Conservation (phyloP, 2,888 invertebrate genomes). For the Cantharis rustica region DNA sequence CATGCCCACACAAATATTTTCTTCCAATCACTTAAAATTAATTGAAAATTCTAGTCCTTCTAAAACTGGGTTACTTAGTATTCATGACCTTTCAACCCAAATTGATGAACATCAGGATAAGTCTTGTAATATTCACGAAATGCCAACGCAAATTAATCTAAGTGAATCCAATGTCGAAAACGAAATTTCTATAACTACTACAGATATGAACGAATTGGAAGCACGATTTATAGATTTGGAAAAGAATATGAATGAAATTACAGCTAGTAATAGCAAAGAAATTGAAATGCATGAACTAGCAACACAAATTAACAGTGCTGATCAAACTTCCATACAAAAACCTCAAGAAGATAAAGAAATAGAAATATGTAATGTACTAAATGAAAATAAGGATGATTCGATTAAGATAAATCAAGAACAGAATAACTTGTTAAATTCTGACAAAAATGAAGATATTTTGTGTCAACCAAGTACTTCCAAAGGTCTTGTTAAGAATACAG, state of each 20-base stretch:
- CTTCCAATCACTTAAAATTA: background rate
- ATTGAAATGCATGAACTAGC: background rate
- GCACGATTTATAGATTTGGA: background rate
- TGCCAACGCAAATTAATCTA: conserved; percentile 5
- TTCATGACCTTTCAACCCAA: background rate
- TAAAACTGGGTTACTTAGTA: background rate
- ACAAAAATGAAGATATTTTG: background rate
- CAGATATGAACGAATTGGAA: background rate
- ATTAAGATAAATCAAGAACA: background rate
- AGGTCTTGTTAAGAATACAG: background rate
- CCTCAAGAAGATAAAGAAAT: background rate
- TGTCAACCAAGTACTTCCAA: background rate
- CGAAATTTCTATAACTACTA: background rate
- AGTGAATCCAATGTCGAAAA: background rate
- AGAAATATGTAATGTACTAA: background rate
- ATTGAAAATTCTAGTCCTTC: background rate
- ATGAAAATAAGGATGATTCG: background rate
- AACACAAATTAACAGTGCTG: background rate
- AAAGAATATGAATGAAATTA: background rate
- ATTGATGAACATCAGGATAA: background rate
- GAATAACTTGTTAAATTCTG: background rate
- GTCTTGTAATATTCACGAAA: background rate
- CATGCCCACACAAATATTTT: background rate
- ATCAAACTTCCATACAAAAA: background rate
- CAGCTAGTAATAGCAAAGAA: background rate